Conservation (phyloP, 1,140 invertebrate species). For the Drosophila asahinai region DNA sequence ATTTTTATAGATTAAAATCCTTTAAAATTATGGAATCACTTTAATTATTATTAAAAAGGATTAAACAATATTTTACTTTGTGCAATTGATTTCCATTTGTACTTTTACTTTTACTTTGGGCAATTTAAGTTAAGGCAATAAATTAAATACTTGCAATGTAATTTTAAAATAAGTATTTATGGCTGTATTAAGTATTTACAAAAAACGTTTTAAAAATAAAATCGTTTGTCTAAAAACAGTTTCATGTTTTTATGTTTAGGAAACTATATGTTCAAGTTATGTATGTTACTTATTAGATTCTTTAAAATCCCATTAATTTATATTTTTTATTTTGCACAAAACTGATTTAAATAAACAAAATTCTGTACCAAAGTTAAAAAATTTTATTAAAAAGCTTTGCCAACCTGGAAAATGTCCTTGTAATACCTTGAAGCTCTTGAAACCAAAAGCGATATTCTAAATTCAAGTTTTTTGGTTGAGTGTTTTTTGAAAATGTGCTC, state of each 20-base stretch:
- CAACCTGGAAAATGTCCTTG: neutral
- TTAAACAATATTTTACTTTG: neutral
- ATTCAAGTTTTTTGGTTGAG: neutral
- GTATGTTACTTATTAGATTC: neutral
- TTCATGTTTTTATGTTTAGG: neutral
- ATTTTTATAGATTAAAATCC: neutral
- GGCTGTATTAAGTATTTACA: neutral
- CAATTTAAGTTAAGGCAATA: no score
- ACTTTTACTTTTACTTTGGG: neutral
- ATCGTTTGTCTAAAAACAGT: neutral
- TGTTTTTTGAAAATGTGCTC: conserved; percentile 8
- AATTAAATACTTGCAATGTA: neutral
- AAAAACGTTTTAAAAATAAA: neutral
- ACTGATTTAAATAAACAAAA: neutral
- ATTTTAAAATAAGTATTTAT: neutral
- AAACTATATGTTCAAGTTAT: neutral
- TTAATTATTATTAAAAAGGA: neutral
- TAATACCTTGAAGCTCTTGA: neutral
- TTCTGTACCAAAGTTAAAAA: no score
- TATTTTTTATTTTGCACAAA: neutral
- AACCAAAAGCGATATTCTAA: conserved; percentile 16
- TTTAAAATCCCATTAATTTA: neutral
- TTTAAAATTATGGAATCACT: neutral
- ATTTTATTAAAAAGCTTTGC: neutral
- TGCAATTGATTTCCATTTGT: conserved; percentile 1